Conservation (phyloP, 2,888 invertebrate genomes). For the Aleiodes leptofemur region DNA sequence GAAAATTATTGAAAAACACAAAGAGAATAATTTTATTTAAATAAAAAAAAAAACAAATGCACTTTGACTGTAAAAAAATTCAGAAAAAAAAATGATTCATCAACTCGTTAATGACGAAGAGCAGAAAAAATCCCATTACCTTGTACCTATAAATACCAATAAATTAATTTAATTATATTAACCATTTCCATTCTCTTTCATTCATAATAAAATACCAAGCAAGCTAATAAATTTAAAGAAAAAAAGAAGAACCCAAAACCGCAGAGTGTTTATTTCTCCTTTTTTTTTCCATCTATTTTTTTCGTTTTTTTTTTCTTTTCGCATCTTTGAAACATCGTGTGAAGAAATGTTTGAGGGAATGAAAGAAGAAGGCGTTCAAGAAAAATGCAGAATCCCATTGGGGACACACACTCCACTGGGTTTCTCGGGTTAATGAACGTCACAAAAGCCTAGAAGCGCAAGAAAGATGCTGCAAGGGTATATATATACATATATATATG, state of each 20-base stretch:
- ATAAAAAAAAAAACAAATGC: no score
- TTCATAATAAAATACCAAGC: not conserved
- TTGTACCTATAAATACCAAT: no score
- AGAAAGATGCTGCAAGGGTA: constrained; percentile 42
- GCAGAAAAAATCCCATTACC: no score
- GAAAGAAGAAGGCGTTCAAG: not conserved
- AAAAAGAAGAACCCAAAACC: constrained; percentile 5
- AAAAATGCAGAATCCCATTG: no score
- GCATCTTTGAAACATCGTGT: not conserved
- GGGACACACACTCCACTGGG: no score
- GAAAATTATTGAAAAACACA: not conserved
- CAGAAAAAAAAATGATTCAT: no score
- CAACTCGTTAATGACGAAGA: no score
- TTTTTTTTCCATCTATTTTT: not conserved
- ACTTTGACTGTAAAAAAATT: no score
- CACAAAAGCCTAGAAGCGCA: constrained; percentile 51
- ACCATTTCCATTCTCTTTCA: no score
- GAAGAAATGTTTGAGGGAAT: not conserved
- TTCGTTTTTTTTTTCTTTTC: not conserved
- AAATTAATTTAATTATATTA: no score
- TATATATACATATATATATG: no score
- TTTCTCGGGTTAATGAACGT: constrained; percentile 67
- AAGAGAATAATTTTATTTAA: no score
- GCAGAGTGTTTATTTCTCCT: not conserved
- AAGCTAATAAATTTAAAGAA: not conserved